Conservation (phyloP, 2,113 vertebrate species). For the Empidonax traillii region DNA sequence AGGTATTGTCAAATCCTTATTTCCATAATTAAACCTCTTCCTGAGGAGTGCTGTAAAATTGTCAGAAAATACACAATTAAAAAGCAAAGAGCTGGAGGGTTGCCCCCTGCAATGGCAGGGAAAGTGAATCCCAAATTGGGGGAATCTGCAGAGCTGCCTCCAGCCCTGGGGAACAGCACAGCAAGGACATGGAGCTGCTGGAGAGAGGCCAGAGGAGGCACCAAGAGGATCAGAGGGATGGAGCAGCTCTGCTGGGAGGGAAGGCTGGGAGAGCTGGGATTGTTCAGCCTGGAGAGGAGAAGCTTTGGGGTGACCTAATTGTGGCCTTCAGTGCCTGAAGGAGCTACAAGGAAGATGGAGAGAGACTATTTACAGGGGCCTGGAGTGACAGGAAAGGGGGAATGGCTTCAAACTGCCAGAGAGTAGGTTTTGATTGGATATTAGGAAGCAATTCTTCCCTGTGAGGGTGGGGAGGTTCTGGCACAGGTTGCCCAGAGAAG, state of each 20-base stretch:
- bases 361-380: accelerated
- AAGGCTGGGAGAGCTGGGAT: neutral
- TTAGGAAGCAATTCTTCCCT: neutral
- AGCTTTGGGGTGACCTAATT: accelerated
- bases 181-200: neutral
- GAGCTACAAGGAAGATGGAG: accelerated
- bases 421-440: accelerated
- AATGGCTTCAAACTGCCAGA: neutral
- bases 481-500: neutral
- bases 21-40: neutral
- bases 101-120: neutral
- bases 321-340: neutral
- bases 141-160: neutral
- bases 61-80: neutral
- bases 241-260: neutral
- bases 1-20: neutral
- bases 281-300: neutral
- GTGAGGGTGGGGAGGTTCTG: neutral
- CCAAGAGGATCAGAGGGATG: neutral
- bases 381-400: neutral
- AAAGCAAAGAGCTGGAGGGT: neutral
- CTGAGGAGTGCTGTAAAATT: neutral
- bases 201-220: neutral
- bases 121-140: neutral
- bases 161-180: neutral